Percentiles rank a stretch among this genome's conserved stretches.
These are phyloP conservation scores for Xerus rutilus DNA, from an alignment of 2,797 vertebrate species.

Conservation along the genomic window DNA sequence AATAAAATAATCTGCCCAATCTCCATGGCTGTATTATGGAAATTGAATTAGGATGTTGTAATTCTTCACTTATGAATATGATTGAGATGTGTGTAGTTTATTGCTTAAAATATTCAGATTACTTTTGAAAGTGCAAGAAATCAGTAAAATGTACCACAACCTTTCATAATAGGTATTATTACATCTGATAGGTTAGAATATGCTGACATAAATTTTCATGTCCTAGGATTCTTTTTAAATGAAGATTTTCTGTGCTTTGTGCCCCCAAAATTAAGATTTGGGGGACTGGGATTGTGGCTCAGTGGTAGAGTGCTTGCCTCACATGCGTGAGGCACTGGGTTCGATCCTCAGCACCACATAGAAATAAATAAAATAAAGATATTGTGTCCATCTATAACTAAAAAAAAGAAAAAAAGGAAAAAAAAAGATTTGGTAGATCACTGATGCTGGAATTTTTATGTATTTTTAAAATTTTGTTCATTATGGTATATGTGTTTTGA, in stretches of 20 bases:
- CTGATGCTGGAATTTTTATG: not conserved
- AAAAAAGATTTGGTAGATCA: not conserved
- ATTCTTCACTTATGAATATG: not conserved
- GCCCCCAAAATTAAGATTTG: not conserved
- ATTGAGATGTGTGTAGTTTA: not conserved
- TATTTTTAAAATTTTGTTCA: not conserved
- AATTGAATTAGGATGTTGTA: not conserved
- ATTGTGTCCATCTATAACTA: too few relatives aligned
- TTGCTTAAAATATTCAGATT: not conserved
- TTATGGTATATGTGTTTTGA: not conserved
- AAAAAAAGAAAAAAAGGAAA: too few relatives aligned
- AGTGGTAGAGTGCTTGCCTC: too few relatives aligned
- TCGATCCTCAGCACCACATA: too few relatives aligned
- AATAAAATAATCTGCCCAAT: not conserved
- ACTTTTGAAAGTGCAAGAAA: not conserved
- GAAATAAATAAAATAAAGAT: too few relatives aligned
- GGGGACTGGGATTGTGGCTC: too few relatives aligned
- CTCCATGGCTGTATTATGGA: not conserved
- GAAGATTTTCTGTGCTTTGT: not conserved
- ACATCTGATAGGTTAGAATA: not conserved
- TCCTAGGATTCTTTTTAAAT: not conserved
- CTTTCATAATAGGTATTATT: not conserved
- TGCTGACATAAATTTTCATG: not conserved
- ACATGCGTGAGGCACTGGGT: too few relatives aligned
- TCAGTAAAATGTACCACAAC: not conserved